Base-by-base conservation (phyloP, 2,797 vertebrate species). In the Novumbra hubbsi region DNA sequence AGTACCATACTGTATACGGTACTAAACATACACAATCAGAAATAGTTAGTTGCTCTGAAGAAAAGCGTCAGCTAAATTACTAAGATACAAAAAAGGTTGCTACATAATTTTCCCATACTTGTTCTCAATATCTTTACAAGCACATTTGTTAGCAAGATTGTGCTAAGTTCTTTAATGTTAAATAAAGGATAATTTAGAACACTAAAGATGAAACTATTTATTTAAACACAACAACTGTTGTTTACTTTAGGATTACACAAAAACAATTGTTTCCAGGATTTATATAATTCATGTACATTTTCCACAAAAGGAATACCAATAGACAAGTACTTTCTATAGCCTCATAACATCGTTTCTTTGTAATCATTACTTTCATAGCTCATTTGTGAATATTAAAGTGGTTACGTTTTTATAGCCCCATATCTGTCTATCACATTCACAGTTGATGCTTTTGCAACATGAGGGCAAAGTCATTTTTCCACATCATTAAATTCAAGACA, bases 141-240 rank as follows among this genome's bases (percentile, higher is more conserved):
- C 72, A 71, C 48, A 74, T 79, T 84, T 78, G 81, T 45, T 45
- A 91, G 91, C 81, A 79, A 88, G 90, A 93, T 90, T 90, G 82
- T n/a, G 30, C 76, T 83, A 74, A 85, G 83, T 78, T 87, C 70
- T 69, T 82, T 83, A 77, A 66, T n/a, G 67, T 86, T 80, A 81
- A 57, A n/a, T 71, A 63, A 41, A 45, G 21, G 28, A 74, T 75
- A 73, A 76, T 41, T 50, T 30, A 19, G 71, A 80, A 70, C 34
- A 72, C 49, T 38, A 63, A 21, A 48, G 32, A 74, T 80, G 71
- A 75, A 62, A 5, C 2, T 38, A 28, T 14, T 69, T 30, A 71
- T 6, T 73, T 48, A 5, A 57, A 57, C 12, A 57, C 55, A 11
- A 57, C n/a, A 57, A 38, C 2, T 38, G 55, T 57, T 57, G 9